These are phyloP conservation scores for Artibeus jamaicensis DNA, from an alignment of 2,797 vertebrate species.

Conservation along the genomic window DNA sequence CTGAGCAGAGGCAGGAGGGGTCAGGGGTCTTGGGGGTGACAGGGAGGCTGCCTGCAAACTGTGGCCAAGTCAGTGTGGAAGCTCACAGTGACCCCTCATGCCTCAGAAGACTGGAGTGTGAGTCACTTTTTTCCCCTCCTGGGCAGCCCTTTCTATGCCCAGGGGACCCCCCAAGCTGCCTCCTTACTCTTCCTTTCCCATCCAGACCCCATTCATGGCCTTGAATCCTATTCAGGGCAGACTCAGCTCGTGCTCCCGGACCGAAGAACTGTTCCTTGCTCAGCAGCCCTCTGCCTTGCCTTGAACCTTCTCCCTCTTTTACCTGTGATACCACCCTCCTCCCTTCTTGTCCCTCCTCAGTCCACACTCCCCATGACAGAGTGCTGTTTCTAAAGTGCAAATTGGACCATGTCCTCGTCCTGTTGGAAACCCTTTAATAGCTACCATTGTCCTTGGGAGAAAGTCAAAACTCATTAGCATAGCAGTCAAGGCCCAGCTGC, in stretches of 20 bases:
- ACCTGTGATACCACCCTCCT: not conserved
- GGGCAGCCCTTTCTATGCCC: not conserved
- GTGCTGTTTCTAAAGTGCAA: not conserved
- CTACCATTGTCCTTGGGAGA: slow-evolving; percentile 11
- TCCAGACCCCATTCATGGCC: not conserved
- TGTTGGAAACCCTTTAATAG: slow-evolving; percentile 50
- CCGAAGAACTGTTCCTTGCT: not conserved
- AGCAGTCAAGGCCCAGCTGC: not conserved
- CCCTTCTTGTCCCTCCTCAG: not conserved
- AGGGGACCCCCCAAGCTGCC: accelerated
- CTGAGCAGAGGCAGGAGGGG: not conserved
- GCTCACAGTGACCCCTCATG: not conserved
- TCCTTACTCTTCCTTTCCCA: not conserved
- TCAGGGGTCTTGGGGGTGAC: no score
- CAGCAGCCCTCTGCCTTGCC: not conserved
- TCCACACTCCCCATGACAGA: not conserved
- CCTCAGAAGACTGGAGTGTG: not conserved
- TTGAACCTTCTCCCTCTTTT: not conserved
- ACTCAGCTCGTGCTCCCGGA: not conserved
- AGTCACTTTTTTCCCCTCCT: not conserved
- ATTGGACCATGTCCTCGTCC: slow-evolving; percentile 2
- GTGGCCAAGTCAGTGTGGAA: not conserved
- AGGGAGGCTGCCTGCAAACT: not conserved
- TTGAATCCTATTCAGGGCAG: not conserved
- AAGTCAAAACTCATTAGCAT: slow-evolving; percentile 52